Evolutionary conservation across 2,113 vertebrate genomes (phyloP).

Genomic region (Climacteris rufus): DNA sequence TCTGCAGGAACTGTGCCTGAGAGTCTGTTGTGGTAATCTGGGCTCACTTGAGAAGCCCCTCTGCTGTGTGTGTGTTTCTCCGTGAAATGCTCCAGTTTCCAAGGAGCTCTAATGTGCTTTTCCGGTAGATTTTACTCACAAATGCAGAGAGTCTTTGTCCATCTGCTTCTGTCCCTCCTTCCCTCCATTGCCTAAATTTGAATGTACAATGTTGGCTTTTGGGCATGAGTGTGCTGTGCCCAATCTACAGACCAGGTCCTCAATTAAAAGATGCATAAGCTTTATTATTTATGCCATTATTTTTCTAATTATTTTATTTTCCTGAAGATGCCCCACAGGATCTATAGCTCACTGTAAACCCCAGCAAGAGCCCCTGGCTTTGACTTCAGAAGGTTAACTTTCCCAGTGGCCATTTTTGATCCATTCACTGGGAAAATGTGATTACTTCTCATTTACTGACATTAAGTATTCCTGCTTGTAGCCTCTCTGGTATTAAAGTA

Average conservation of each 20-base stretch:
- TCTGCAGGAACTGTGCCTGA: neutral
- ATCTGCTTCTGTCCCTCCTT: constrained; percentile 12
- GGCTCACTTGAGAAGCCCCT: neutral
- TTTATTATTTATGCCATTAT: neutral
- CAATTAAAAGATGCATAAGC: neutral
- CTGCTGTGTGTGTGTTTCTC: neutral
- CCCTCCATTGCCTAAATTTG: neutral
- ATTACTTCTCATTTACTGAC: constrained; percentile 60
- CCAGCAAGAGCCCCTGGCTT: neutral
- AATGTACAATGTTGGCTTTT: constrained; percentile 25
- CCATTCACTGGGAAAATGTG: constrained; percentile 28
- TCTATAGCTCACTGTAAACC: neutral
- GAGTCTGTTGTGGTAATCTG: neutral
- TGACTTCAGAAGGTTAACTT: neutral
- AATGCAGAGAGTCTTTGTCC: neutral
- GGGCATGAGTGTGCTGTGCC: neutral
- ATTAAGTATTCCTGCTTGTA: constrained; percentile 53
- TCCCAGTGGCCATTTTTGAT: constrained; percentile 27
- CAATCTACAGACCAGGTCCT: neutral
- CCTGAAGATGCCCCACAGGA: neutral
- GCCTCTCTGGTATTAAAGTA: constrained; percentile 30
- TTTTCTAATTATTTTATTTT: neutral
- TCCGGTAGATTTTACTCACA: neutral
- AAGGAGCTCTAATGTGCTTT: neutral
- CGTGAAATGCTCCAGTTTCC: neutral